Percentiles rank a stretch among this genome's conserved stretches.
Conservation (phyloP, 2,888 invertebrate species). For the Xestia xanthographa region DNA sequence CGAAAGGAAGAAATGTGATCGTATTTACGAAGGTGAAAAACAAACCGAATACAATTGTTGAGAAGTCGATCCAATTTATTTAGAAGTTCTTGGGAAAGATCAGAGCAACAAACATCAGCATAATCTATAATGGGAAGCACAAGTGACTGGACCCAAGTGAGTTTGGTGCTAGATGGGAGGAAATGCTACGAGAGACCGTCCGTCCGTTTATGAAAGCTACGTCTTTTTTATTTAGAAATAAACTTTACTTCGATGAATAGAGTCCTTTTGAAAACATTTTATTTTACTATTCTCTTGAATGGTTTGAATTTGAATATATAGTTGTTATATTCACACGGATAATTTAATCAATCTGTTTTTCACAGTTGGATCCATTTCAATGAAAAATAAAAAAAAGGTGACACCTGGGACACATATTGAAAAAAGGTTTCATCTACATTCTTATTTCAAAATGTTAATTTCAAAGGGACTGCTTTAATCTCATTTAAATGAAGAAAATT, state of each 20-base stretch:
- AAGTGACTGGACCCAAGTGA: too few species aligned
- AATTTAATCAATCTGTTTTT: not conserved
- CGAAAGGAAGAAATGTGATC: too few species aligned
- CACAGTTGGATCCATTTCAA: not conserved
- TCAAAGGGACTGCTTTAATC: not conserved
- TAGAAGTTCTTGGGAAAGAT: too few species aligned
- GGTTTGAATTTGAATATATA: not conserved
- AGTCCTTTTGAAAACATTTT: not conserved
- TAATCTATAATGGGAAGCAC: too few species aligned
- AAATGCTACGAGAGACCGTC: too few species aligned
- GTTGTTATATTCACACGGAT: not conserved
- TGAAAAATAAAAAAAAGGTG: not conserved
- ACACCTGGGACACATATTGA: conserved; percentile 5
- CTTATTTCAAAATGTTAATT: not conserved
- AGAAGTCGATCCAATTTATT: too few species aligned
- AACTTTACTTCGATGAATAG: not conserved
- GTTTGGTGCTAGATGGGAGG: too few species aligned
- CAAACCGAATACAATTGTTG: too few species aligned
- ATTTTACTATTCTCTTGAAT: not conserved
- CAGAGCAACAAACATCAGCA: too few species aligned
- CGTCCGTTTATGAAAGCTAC: not conserved
- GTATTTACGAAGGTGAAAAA: too few species aligned
- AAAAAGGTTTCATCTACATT: conserved; percentile 7
- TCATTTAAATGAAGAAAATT: conserved; percentile 13
- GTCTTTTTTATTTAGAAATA: too few species aligned